Conservation (phyloP, 2,888 invertebrate species). For the Metacarcinus magister region DNA sequence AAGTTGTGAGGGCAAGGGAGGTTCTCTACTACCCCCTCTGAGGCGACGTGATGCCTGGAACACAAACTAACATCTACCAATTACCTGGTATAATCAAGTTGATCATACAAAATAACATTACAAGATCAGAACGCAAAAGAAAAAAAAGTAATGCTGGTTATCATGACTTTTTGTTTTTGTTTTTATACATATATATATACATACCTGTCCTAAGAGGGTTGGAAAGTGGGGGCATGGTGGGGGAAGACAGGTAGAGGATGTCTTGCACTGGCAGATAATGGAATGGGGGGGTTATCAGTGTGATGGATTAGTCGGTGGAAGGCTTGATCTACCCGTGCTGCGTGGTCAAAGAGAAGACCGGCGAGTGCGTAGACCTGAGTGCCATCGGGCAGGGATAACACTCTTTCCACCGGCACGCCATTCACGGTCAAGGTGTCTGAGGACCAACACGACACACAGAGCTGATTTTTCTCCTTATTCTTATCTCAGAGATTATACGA, state of each 20-base stretch:
- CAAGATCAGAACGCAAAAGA: background rate
- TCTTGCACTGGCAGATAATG: background rate
- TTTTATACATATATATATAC: background rate
- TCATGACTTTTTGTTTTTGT: background rate
- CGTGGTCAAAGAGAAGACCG: conserved; percentile 29
- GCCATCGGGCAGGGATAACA: background rate
- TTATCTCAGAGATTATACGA: background rate
- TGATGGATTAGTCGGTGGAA: background rate
- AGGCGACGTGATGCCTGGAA: conserved; percentile 1
- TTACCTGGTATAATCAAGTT: background rate
- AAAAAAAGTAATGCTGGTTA: background rate
- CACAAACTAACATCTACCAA: background rate
- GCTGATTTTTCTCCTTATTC: background rate
- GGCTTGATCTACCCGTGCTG: background rate
- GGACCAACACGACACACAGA: background rate
- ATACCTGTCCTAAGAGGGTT: background rate
- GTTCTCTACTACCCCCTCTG: background rate
- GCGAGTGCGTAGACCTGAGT: conserved; percentile 43
- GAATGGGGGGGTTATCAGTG: background rate
- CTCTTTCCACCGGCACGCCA: conserved; percentile 36
- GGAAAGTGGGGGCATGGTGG: background rate
- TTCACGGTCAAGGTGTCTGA: conserved; percentile 30
- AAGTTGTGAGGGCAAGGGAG: background rate
- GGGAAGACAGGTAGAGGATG: background rate
- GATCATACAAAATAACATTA: background rate